Evolutionary conservation across 2,113 vertebrate species (phyloP), one percentile per base, ranked within the genome.

Genomic region (Lasiurus borealis): DNA sequence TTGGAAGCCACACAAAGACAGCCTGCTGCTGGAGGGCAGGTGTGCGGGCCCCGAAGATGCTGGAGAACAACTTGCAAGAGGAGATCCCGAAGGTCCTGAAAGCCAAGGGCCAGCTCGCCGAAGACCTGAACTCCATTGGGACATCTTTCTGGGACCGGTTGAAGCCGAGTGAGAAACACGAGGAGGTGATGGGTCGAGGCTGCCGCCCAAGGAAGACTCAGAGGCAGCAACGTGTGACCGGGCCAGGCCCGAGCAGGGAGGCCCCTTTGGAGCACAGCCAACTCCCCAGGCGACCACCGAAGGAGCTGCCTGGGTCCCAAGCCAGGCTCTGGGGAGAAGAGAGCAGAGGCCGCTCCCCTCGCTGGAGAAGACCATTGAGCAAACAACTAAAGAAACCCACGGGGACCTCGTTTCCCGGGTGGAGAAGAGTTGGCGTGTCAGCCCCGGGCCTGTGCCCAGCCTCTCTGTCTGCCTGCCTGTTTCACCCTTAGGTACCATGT

Each of bases 201-300:
- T 99, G 98, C 95, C 98, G 94, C 92, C 99, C 99, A 98, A 99
- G 99, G 99, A 99, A 97, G 98, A 98, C 57, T 98, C 97, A 19
- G 52, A 93, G 99, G 92, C 99, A 99, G 97, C 98, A 98, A 44
- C 11, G 36, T 64, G 25, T 11, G 57, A 59, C 52, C 4, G 16
- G 52, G 52, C 52, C 52, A 19, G 52, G 84, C 98, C 99, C 90
- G 98, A 98, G 88, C 98, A 99, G 97, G 98, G 99, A 21, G 99
- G 99, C 19, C 98, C 98, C 98, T 98, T 0, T 98, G 98, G 1
- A 72, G 36, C 21, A 98, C 99, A 96, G 99, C 99, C 95, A 99
- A 99, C 16, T 91, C 98, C 99, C 21, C 66, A 78, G n/a, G 95
- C 89, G 99, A 98, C 98, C 25, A 99, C 99, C 81, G 96, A 96